Base-by-base conservation (phyloP, 2,888 invertebrate species). In the Troides oblongomaculatus region DNA sequence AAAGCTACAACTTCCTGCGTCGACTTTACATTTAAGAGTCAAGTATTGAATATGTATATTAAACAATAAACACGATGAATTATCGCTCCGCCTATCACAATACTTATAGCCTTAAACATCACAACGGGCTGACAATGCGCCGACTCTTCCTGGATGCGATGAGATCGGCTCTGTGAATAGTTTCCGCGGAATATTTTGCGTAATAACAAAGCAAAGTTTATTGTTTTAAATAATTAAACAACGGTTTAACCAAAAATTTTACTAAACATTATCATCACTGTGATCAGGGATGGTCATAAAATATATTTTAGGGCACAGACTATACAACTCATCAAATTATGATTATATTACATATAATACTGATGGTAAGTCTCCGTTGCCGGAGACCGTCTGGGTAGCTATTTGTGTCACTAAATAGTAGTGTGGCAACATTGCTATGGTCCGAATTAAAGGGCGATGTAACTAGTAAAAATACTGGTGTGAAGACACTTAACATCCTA, bases 121-220 rank as follows among this genome's bases (percentile, higher is more conserved):
- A 12, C 21, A n/a, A 18, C 18, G 30, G 61, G 69, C 75, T 72
- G 75, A 80, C 78, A 80, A 79, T 79, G 76, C 76, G 72, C 74
- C 73, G 71, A 72, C 74, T 78, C 80, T 86, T 87, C 87, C 87
- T 85, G 83, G 77, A 83, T 77, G 78, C 82, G 80, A 83, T 77
- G 78, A 82, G 80, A 79, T 74, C 71, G 70, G 2, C 43, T 53
- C 59, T 25, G 18, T 25, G 56, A 66, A 63, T 70, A 66, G 58
- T 39, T 62, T 50, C 21, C 50, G 69, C 64, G 25, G 50, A 66
- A 66, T 60, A 25, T 50, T 57, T 36, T 64, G 63, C 30, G 10
- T 5, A 60, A 8, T 23, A 23, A 57, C 57, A 57, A 1, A 18
- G 21, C 1, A 57, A 21, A 21, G 6, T 21, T 23, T 57, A 23